Evolutionary conservation across 2,113 vertebrate genomes (phyloP), one percentile per base, ranked within the genome.

Genomic region (Glareola pratincola): DNA sequence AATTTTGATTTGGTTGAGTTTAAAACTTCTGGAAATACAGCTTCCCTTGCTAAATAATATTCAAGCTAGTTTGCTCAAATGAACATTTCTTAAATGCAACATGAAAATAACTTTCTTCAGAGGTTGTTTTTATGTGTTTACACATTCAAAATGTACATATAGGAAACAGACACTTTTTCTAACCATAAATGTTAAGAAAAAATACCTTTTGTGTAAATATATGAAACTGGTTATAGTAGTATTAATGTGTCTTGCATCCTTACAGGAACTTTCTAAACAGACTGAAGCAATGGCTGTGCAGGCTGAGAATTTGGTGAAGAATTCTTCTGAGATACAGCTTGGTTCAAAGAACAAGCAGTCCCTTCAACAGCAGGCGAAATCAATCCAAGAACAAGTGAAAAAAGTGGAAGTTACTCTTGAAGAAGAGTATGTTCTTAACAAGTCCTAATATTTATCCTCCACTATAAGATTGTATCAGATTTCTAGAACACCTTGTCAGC

Each of bases 401-500:
- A 98, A 98, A 90, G 96, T 99, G 67, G 98, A 98, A 97, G 96
- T 98, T 91, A 98, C 98, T 23, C 98, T 99, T 82, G 98, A 98
- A 97, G 98, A 99, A 98, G 99, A 98, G 99, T 99, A 98, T 94
- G 98, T 98, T 95, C 96, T 97, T 97, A 98, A 95, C 96, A 96
- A 97, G 96, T 97, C 97, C 91, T 98, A 98, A 87, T 67, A 95
- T 95, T 97, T 95, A 87, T 84, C 97, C 92, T 94, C 93, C 94
- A 75, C 80, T 93, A 86, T 97, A 88, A 91, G 60, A 95, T 94
- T 94, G 89, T 94, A 76, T 86, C 51, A 94, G 94, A 87, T 97
- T 89, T 96, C 78, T 90, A 85, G 88, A 85, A 91, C 92, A 94
- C 72, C 30, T 88, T 97, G 85, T 94, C 78, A 93, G 63, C 81